Evolutionary conservation across 2,888 invertebrate species (phyloP).

Genomic region (Scrobipalpa costella): DNA sequence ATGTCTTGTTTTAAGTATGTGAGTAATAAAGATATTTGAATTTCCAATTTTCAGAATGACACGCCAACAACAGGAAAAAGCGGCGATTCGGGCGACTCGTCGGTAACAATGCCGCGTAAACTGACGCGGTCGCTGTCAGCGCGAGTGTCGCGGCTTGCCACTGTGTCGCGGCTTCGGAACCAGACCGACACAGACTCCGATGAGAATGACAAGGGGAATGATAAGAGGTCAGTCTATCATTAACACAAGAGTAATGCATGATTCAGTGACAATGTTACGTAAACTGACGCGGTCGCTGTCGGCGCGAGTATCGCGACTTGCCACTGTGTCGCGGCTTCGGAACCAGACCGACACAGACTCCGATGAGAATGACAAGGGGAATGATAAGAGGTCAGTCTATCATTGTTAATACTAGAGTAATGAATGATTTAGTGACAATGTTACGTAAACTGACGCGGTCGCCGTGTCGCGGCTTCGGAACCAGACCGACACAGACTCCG

Average conservation of each 20-base stretch:
- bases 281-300: conserved; percentile 87
- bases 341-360: conserved; percentile 84
- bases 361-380: conserved; percentile 62
- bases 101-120: conserved; percentile 79
- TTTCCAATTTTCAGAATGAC: background rate
- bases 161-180: conserved; percentile 75
- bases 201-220: conserved; percentile 57
- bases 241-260: conserved; percentile 29
- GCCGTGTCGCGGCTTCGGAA: conserved; percentile 77
- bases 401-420: too few species aligned
- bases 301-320: conserved; percentile 84
- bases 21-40: too few species aligned
- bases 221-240: conserved; percentile 18
- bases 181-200: conserved; percentile 84
- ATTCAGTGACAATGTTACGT: conserved; percentile 72
- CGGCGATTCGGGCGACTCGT: conserved; percentile 57
- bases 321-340: conserved; percentile 75
- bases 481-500: conserved; percentile 83
- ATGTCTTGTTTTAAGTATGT: too few species aligned
- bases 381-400: conserved; percentile 24
- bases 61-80: conserved; percentile 47
- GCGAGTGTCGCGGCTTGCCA: conserved; percentile 83
- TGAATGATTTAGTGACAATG: conserved; percentile 53
- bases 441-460: conserved; percentile 86
- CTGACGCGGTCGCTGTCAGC: conserved; percentile 86